A percentile compares a stretch with the other conserved stretches of the same genome.
phyloP scores from a whole-genome alignment of 2,888 invertebrate species.

The Drosophila meridionalis region DNA sequence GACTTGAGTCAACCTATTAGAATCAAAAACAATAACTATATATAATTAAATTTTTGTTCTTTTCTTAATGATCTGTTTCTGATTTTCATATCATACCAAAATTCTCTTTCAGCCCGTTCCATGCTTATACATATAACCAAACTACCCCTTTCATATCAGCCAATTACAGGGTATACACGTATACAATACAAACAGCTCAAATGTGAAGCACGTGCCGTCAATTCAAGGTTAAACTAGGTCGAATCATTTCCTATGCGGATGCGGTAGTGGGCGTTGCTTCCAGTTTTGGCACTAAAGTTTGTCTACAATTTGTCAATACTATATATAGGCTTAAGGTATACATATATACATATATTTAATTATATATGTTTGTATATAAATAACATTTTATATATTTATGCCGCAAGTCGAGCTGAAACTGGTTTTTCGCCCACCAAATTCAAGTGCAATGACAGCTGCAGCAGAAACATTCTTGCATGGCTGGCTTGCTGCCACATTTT shows the following conservation, averaged over 20 bases:
- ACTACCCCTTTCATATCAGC: neutral
- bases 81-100: no score
- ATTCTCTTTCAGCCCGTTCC: neutral
- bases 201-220: conserved; percentile 54
- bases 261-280: conserved; percentile 23
- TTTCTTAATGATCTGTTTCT: no score
- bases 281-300: conserved; percentile 13
- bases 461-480: conserved; percentile 56
- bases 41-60: no score
- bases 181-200: conserved; percentile 20
- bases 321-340: neutral
- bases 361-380: neutral
- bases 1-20: no score
- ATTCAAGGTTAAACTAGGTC: conserved; percentile 37
- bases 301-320: neutral
- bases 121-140: neutral
- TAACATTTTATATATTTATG: conserved; percentile 3
- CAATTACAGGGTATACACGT: neutral
- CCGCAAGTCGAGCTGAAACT: conserved; percentile 3
- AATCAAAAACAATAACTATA: no score
- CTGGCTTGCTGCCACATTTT: conserved; percentile 19
- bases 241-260: conserved; percentile 53
- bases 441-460: conserved; percentile 68
- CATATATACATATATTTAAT: neutral
- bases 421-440: conserved; percentile 34